Evolutionary conservation across 2,113 vertebrate genomes (phyloP), one percentile per base, ranked within the genome.

Genomic region (Todiramphus saurophagus): DNA sequence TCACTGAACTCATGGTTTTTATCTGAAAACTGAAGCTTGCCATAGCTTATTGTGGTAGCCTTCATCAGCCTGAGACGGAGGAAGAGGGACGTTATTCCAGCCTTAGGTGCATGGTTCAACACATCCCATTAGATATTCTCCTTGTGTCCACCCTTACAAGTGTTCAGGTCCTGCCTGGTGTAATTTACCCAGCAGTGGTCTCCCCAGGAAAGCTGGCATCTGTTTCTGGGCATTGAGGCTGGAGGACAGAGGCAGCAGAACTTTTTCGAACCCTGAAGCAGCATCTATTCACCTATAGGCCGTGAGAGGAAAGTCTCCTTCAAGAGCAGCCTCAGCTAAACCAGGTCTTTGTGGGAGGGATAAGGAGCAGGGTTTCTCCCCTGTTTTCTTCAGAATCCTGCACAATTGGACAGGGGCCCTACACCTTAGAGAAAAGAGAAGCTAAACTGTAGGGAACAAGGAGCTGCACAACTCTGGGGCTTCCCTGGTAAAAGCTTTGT

Each of bases 71-170:
- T 53, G 46, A 55, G 9, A 66, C 12, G 33, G 67, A 83, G n/a
- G 20, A 64, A 46, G 33, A 68, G 5, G 13, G 8, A 5, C 16
- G 16, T 27, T 70, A 27, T 27, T 60, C 68, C 21, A 4, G 30
- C 24, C 43, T n/a, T 20, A n/a, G 5, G 2, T 74, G n/a, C 2
- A 2, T 7, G 10, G 69, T 66, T 30, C 70, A 80, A 41, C 35
- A 17, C 0, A 1, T 50, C 33, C 9, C 8, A 4, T 25, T 58
- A 48, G 33, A 33, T 28, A 66, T 13, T 3, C 5, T 12, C 51
- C 7, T 48, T 60, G 13, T 24, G 30, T 39, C 35, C 12, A 14
- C 20, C 28, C 21, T 67, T 13, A 37, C 8, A 50, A 16, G 11
- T 5, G 7, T 14, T 13, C 39, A 37, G n/a, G 63, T 48, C 30